Conservation (phyloP, 2,113 vertebrate species). For the Castor canadensis region DNA sequence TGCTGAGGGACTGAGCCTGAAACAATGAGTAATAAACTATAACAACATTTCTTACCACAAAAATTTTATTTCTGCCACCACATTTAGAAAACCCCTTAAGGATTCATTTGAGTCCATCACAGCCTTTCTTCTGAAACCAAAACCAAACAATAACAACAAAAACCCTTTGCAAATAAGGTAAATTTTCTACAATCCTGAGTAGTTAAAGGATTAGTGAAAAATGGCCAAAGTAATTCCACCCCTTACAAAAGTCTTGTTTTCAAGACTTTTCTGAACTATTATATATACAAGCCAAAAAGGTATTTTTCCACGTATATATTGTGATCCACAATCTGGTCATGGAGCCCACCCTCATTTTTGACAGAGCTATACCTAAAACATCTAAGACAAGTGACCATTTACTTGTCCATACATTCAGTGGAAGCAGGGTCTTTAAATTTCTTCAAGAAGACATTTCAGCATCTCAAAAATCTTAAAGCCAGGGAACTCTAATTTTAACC, state of each 20-base stretch:
- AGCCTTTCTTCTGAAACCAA: background rate
- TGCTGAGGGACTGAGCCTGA: background rate
- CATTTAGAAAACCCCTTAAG: background rate
- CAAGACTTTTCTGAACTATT: constrained; percentile 36
- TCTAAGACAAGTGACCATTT: constrained; percentile 35
- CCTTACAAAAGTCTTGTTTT: too few species aligned
- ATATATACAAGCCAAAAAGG: background rate
- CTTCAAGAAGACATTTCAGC: background rate
- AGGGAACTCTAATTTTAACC: constrained; percentile 52
- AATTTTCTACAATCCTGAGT: background rate
- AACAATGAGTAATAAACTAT: background rate
- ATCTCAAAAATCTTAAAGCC: background rate
- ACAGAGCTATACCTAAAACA: background rate
- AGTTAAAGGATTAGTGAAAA: background rate
- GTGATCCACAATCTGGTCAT: too few species aligned
- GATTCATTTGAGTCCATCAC: background rate
- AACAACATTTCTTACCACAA: background rate
- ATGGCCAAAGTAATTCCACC: background rate
- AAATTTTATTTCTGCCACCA: background rate
- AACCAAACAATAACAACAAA: background rate
- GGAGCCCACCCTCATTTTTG: background rate
- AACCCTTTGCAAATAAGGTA: background rate
- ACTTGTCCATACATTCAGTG: background rate
- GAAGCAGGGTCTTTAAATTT: background rate
- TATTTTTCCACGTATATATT: too few species aligned